These are phyloP conservation scores for Cinclus mexicanus DNA, from an alignment of 2,113 vertebrate species.

Conservation along the genomic window DNA sequence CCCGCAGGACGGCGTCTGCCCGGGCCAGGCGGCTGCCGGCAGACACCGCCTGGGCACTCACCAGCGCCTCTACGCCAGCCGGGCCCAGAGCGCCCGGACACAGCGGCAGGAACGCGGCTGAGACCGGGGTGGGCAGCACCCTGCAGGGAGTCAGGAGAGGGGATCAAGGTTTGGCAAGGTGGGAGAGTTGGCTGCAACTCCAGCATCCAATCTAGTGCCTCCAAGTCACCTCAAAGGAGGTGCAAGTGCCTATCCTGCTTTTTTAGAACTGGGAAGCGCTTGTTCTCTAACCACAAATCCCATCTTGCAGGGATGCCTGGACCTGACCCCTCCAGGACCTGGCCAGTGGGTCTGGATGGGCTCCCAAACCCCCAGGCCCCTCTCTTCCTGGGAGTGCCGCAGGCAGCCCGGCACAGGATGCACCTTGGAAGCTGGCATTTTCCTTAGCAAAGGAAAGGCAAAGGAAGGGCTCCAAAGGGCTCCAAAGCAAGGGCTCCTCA, in stretches of 20 bases:
- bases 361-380: background rate
- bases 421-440: rapidly evolving
- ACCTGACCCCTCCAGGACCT: background rate
- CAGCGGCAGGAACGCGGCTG: slow-evolving; percentile 68
- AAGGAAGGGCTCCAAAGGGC: no score
- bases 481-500: background rate
- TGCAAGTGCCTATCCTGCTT: background rate
- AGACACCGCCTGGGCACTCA: slow-evolving; percentile 36
- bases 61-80: slow-evolving; percentile 72
- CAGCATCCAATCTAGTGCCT: rapidly evolving
- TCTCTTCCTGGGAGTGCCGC: background rate
- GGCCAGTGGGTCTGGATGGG: background rate
- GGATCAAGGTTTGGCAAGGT: background rate
- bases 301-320: rapidly evolving
- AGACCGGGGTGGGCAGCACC: slow-evolving; percentile 78
- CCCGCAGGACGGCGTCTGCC: slow-evolving; percentile 78
- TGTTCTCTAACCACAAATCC: background rate
- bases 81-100: slow-evolving; percentile 71
- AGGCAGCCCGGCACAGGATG: background rate
- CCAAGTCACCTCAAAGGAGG: background rate
- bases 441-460: no score
- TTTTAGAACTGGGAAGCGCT: background rate
- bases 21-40: slow-evolving; percentile 76
- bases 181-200: rapidly evolving
- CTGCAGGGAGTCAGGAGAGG: slow-evolving; percentile 57